Percentiles rank a stretch among this genome's conserved stretches.
Conservation (phyloP, 2,888 invertebrate genomes). For the Mythimna ferrago region DNA sequence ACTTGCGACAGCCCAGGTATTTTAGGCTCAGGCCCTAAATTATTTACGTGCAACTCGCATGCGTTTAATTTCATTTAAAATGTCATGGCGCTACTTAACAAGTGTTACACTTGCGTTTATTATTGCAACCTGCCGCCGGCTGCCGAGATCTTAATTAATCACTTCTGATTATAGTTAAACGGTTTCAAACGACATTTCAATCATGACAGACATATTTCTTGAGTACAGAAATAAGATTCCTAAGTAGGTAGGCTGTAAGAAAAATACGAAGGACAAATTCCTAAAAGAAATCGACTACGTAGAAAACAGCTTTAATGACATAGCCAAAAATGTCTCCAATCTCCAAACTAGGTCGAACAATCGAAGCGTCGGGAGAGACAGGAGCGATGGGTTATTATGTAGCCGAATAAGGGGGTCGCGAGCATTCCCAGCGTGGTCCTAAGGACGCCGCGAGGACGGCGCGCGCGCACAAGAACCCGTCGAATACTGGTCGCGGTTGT, state of each 20-base stretch:
- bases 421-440: constrained; percentile 81
- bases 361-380: constrained; percentile 78
- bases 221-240: constrained; percentile 24
- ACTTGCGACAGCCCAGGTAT: constrained; percentile 79
- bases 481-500: constrained; percentile 76
- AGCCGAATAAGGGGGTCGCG: constrained; percentile 83
- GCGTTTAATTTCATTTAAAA: constrained; percentile 74
- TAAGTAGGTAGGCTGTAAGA: constrained; percentile 2
- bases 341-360: constrained; percentile 88
- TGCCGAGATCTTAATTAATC: constrained; percentile 47
- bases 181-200: constrained; percentile 45
- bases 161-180: constrained; percentile 24
- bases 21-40: constrained; percentile 83
- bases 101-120: constrained; percentile 60
- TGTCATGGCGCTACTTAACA: constrained; percentile 71
- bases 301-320: constrained; percentile 62
- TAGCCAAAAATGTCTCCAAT: constrained; percentile 78
- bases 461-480: constrained; percentile 76
- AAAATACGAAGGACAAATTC: constrained; percentile 32
- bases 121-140: constrained; percentile 33
- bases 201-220: constrained; percentile 22
- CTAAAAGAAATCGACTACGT: constrained; percentile 13
- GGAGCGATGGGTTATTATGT: constrained; percentile 83
- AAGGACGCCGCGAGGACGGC: constrained; percentile 88
- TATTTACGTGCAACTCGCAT: constrained; percentile 76